Percentiles rank a stretch among this genome's conserved stretches.
These are phyloP conservation scores for Allygus modestus DNA, from an alignment of 2,888 invertebrate genomes.

Conservation along the genomic window DNA sequence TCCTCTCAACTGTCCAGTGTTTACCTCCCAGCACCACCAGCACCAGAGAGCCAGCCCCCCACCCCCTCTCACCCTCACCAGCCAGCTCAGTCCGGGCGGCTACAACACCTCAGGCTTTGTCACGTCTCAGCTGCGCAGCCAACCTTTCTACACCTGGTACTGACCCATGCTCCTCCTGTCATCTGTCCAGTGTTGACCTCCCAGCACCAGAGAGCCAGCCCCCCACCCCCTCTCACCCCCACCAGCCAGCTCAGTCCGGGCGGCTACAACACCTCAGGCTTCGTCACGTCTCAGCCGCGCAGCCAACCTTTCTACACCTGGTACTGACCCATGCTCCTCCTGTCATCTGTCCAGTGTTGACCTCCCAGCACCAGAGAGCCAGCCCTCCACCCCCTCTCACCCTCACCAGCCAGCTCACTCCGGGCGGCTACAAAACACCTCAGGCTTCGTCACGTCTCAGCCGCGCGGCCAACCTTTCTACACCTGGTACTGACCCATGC, in stretches of 20 bases:
- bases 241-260: constrained; percentile 67
- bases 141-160: constrained; percentile 70
- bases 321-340: constrained; percentile 67
- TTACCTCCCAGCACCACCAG: constrained; percentile 45
- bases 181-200: neutral
- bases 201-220: constrained; percentile 64
- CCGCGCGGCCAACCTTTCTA: constrained; percentile 69
- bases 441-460: constrained; percentile 65
- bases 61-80: constrained; percentile 65
- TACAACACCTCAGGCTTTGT: constrained; percentile 66
- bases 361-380: constrained; percentile 55
- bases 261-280: constrained; percentile 65
- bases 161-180: constrained; percentile 62
- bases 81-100: constrained; percentile 68
- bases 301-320: constrained; percentile 70
- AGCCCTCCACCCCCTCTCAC: constrained; percentile 66
- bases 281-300: constrained; percentile 66
- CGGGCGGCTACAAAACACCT: constrained; percentile 66
- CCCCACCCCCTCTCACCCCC: constrained; percentile 51
- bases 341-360: neutral
- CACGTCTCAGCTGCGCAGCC: constrained; percentile 66
- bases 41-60: constrained; percentile 66
- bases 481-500: constrained; percentile 69
- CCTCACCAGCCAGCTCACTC: constrained; percentile 67
- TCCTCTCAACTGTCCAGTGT: no score